Conservation (phyloP, 2,797 vertebrate genomes). For the Florisuga fusca region DNA sequence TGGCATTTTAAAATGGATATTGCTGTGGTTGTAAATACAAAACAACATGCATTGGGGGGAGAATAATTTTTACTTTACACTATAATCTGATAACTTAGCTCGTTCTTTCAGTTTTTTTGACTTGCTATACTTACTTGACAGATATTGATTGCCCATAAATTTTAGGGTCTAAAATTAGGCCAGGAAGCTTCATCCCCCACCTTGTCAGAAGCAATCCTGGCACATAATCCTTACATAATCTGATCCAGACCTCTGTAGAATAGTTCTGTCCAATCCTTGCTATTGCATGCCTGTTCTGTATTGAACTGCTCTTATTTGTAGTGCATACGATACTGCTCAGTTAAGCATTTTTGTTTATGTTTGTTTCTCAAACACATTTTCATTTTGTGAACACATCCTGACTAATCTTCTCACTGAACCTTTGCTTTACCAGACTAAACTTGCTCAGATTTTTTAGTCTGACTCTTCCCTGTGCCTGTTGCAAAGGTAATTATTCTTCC, state of each 20-base stretch:
- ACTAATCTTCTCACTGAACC: neutral
- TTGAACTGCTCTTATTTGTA: neutral
- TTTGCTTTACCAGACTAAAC: neutral
- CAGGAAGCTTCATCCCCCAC: neutral
- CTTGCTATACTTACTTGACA: neutral
- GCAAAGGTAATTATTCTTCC: neutral
- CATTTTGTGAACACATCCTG: neutral
- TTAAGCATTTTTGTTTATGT: neutral
- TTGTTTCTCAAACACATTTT: neutral
- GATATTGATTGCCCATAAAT: neutral
- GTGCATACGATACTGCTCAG: neutral
- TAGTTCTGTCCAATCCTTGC: neutral
- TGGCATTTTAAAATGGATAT: neutral
- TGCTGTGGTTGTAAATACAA: neutral
- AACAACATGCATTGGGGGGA: neutral
- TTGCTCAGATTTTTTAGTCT: neutral
- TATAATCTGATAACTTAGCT: neutral
- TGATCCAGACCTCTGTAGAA: neutral
- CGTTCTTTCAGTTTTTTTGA: neutral
- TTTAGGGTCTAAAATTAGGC: neutral
- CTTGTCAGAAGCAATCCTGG: neutral
- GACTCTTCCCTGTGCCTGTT: neutral
- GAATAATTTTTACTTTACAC: neutral
- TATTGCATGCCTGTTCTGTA: rapidly evolving
- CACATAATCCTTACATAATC: neutral